Base-by-base conservation (phyloP, 2,888 invertebrate species). In the Thymelicus lineola region DNA sequence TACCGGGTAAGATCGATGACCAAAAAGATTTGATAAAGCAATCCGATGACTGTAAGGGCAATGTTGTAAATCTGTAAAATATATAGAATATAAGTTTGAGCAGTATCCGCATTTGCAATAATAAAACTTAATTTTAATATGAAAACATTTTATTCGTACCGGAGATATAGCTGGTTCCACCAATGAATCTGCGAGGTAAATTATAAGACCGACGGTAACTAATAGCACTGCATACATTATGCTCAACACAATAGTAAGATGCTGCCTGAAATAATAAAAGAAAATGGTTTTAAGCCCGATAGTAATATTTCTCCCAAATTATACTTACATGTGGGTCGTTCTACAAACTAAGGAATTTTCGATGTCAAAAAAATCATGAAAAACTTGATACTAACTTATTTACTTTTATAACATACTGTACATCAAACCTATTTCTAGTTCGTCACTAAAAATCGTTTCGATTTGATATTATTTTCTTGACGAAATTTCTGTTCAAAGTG, bases 221-320 rank as follows among this genome's bases (percentile, higher is more conserved):
- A 96, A 83, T 75, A 96, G 91, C 74, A 96, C 94, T 55, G 96
- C 96, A 79, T 97, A 97, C 78, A 96, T 95, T 72, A 95, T 94
- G 81, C 96, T 96, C 75, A 95, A 83, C 66, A 95, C 94, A 62
- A 94, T 89, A 5, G 95, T 94, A 74, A 96, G 80, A 78, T 95
- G 94, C 79, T 93, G 92, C 75, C 96, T 96, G 91, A 71, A 94
- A 93, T 69, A 80, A 71, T 78, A 66, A 53, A 59, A 45, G 38
- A 36, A 5, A 17, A 36, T 45, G 20, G 20, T 35, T 46, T 15
- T 36, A 55, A 15, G 35, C 9, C 15, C 0, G 14, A 63, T 36
- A 35, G 0, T 14, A 14, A 0, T 14, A 35, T 71, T 59, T 60
- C 64, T 58, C 17, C 66, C 66, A 70, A 74, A 61, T 67, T 68